Conservation (phyloP, 2,113 vertebrate genomes). For the Pardalotus punctatus region DNA sequence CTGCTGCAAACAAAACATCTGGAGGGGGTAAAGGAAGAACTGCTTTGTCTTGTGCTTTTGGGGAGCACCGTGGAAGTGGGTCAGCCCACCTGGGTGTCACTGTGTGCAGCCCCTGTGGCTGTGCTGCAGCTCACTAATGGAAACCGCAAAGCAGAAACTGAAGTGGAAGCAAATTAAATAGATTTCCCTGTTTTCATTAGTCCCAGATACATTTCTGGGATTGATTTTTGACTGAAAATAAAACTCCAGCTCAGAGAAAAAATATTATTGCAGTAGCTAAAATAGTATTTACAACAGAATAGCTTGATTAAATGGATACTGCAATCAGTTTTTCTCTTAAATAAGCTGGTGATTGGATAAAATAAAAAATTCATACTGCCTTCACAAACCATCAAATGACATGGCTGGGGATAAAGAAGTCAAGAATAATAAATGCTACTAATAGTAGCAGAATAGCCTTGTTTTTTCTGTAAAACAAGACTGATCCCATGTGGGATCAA, state of each 20-base stretch:
- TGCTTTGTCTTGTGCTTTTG: neutral
- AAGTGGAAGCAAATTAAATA: neutral
- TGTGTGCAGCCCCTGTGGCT: rapidly evolving
- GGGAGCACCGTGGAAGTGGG: neutral
- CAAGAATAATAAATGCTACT: conserved; percentile 3
- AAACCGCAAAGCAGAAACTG: neutral
- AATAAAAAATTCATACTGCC: neutral
- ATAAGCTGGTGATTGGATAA: conserved; percentile 28
- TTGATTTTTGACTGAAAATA: neutral
- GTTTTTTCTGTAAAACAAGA: neutral
- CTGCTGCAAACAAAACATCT: neutral
- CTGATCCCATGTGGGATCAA: neutral
- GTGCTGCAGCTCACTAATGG: neutral
- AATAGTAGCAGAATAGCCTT: neutral
- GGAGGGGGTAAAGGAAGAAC: neutral
- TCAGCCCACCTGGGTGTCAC: neutral
- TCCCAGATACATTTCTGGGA: neutral
- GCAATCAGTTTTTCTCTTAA: conserved; percentile 43
- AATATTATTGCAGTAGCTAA: neutral
- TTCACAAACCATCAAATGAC: conserved; percentile 24
- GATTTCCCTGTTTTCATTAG: neutral
- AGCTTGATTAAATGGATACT: neutral
- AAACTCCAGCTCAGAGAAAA: neutral
- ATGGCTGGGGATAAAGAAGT: neutral
- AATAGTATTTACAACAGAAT: neutral